Evolutionary conservation across 2,113 vertebrate species (phyloP), one percentile per base, ranked within the genome.

Genomic region (Cavia porcellus): DNA sequence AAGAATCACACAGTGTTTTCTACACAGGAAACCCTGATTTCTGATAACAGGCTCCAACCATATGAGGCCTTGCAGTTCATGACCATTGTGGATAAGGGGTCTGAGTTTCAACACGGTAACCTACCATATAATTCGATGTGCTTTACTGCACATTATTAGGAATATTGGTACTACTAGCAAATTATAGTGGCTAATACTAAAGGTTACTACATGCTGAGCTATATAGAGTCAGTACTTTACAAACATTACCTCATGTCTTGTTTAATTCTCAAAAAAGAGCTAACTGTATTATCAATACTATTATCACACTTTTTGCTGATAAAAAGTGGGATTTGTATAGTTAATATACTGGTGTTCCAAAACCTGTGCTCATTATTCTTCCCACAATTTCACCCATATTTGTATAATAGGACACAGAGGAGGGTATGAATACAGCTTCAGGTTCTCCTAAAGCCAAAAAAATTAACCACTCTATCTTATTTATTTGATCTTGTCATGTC

Each of bases 81-180:
- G n/a, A 75, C 66, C 61, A 85, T 57, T 89, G 52, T 55, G 13
- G 61, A 68, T 70, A 42, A 90, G n/a, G 47, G 35, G 84, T 75
- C 61, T 4, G 32, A 12, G 9, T 92, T 61, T 90, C 68, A 12
- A 82, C 74, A 68, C 2, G 75, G 32, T 81, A 20, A 88, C 45
- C n/a, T 83, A 81, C 61, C 2, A 79, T 24, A 9, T 52, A 68
- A 92, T 96, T 95, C 7, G 42, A 83, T 92, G 87, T 85, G 55
- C 92, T 91, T 79, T 82, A 11, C 9, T 93, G 72, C 15, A 77
- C 62, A 57, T 10, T 70, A 91, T 52, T 75, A 92, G 35, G 24
- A 19, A n/a, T 94, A 89, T 70, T 89, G 89, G 86, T 72, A 70
- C 30, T 75, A 74, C 28, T 74, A 81, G 61, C 24, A 80, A 79